phyloP scores from a whole-genome alignment of 1,140 invertebrate species.

The Cotesia chilonis region DNA sequence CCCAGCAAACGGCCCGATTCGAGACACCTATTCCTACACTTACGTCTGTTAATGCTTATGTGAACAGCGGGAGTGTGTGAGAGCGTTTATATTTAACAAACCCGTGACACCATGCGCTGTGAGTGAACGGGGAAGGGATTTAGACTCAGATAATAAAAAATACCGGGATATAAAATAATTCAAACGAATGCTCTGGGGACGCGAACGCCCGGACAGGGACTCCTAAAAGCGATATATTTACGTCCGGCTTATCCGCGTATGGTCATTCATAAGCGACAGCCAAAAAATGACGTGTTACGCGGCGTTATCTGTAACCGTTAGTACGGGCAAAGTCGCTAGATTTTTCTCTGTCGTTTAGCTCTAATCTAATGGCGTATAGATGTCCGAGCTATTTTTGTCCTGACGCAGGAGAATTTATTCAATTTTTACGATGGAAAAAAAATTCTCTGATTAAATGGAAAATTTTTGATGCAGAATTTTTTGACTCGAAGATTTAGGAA shows the following conservation, averaged over 20 bases:
- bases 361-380: slow-evolving; percentile 10
- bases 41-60: too few relatives aligned
- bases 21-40: slow-evolving; percentile 20
- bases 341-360: slow-evolving; percentile 30
- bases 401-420: too few relatives aligned
- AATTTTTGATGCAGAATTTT: too few relatives aligned
- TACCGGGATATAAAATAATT: slow-evolving; percentile 47
- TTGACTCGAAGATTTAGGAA: too few relatives aligned
- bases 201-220: slow-evolving; percentile 9
- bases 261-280: slow-evolving; percentile 45
- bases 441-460: too few relatives aligned
- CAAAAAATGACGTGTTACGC: slow-evolving; percentile 39
- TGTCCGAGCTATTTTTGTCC: too few relatives aligned
- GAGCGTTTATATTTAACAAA: not conserved
- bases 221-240: slow-evolving; percentile 41
- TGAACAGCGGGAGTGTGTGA: too few relatives aligned
- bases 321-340: slow-evolving; percentile 29
- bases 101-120: not conserved
- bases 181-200: slow-evolving; percentile 42
- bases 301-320: slow-evolving; percentile 45
- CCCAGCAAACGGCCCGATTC: slow-evolving; percentile 56
- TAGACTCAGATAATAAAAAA: slow-evolving; percentile 45
- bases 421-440: too few relatives aligned
- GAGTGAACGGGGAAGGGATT: not conserved
- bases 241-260: slow-evolving; percentile 42